Evolutionary conservation across 2,888 invertebrate species (phyloP), one percentile per base, ranked within the genome.

Genomic region (Ormia ochracea): DNA sequence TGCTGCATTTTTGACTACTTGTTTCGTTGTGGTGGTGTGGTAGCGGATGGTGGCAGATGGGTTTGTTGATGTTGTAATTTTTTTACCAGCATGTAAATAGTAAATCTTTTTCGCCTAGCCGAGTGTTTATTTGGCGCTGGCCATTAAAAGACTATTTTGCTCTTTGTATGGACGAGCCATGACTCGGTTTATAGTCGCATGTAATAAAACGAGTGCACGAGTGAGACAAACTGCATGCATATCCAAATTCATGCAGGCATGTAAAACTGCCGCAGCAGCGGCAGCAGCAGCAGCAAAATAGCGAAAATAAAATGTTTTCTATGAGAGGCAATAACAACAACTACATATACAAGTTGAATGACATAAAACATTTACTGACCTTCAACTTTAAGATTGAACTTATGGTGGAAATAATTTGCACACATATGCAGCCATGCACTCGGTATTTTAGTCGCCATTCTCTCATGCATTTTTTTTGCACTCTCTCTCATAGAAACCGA

Each of bases 311-410:
- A 41, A 59, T 33, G 52, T 66, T 50, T 63, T 45, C 41, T 63
- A 54, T 23, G 61, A 52, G 73, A 26, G 52, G 5, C 4, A 23
- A 17, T 45, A 28, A 50, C 45, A 28, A 74, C 28, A 50, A 23
- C 12, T 66, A 82, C 74, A 77, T 81, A 81, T 77, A 85, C 88
- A 89, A 88, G 88, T 88, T 88, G 89, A 88, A 88, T 88, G 88
- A 88, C 88, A 89, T 88, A 89, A 89, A 89, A 88, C 87, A 88
- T 87, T 87, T 85, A 88, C 89, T 88, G 89, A 88, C 88, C 88
- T 88, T 88, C 89, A 88, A 88, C 88, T 88, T 87, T 86, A 85
- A 84, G 87, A 88, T 88, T 88, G 88, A 88, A 88, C 88, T 80
- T 80, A 80, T 61, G 72, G 76, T 80, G 66, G 76, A 63, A 72